These are phyloP conservation scores for Vespertilio murinus DNA, from an alignment of 2,797 vertebrate species.

Conservation along the genomic window DNA sequence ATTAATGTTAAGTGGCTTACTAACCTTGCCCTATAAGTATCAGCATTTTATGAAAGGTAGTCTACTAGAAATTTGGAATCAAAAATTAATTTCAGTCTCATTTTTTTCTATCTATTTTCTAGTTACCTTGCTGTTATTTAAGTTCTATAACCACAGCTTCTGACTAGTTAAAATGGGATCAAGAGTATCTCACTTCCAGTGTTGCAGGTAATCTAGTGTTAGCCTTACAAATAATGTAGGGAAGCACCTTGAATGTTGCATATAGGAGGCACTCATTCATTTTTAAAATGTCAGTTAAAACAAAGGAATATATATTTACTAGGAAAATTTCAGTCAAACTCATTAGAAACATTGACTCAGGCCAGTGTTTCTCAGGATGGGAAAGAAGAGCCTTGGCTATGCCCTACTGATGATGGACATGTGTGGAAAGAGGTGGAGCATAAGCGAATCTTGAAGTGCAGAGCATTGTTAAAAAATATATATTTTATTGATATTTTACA, in stretches of 20 bases:
- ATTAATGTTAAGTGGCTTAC: neutral
- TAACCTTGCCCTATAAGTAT: neutral
- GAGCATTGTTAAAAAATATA: too few species aligned
- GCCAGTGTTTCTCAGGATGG: neutral
- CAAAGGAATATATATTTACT: neutral
- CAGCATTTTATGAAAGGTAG: neutral
- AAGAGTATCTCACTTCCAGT: neutral
- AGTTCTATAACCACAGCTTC: neutral
- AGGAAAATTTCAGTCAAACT: neutral
- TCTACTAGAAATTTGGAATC: neutral
- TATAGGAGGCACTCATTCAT: neutral
- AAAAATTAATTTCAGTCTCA: neutral
- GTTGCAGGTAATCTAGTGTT: neutral
- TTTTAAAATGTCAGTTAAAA: neutral
- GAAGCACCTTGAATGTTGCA: neutral
- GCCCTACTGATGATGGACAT: neutral
- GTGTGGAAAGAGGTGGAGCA: neutral
- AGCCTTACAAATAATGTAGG: neutral
- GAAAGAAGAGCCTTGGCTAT: neutral
- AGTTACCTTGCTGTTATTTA: neutral
- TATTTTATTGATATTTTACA: too few species aligned
- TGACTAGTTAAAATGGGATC: neutral
- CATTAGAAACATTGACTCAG: neutral
- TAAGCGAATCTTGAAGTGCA: neutral
- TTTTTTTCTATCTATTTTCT: conserved; percentile 19